Evolutionary conservation across 1,140 invertebrate species (phyloP).

Genomic region (Cherax destructor): DNA sequence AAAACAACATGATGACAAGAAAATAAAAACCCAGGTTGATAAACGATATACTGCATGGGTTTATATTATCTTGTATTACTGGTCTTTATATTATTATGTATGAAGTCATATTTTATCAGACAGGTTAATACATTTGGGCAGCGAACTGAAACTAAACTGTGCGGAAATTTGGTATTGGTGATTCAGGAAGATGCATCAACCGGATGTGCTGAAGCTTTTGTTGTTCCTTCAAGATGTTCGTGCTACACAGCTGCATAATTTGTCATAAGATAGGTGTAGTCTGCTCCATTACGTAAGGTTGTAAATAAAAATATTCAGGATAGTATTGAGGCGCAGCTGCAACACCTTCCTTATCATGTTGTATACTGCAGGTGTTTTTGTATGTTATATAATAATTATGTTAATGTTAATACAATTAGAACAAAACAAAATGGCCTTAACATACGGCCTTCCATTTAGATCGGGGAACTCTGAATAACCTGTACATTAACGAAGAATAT

Average conservation of each 20-base stretch:
- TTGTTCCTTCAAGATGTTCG: neutral
- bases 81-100: neutral
- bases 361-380: slow-evolving; percentile 15
- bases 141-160: neutral
- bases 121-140: neutral
- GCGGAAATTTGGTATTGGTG: neutral
- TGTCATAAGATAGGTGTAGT: slow-evolving; percentile 39
- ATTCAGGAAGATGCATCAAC: slow-evolving; percentile 2
- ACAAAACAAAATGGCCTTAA: neutral
- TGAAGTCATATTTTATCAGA: neutral
- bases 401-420: neutral
- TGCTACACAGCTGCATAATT: slow-evolving; percentile 19
- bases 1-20: too few species aligned
- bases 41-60: too few species aligned
- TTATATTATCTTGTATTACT: neutral
- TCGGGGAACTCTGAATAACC: neutral
- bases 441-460: slow-evolving; percentile 1
- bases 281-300: slow-evolving; percentile 21
- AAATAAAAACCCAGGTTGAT: too few species aligned
- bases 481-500: neutral
- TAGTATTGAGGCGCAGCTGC: slow-evolving; percentile 24
- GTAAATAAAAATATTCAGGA: slow-evolving; percentile 15
- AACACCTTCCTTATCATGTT: slow-evolving; percentile 30
- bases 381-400: slow-evolving; percentile 15
- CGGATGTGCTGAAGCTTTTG: neutral